Evolutionary conservation across 35 echinoderm and acorn worm species (phyloP).

Genomic region (Ophiothrix spiculata): DNA sequence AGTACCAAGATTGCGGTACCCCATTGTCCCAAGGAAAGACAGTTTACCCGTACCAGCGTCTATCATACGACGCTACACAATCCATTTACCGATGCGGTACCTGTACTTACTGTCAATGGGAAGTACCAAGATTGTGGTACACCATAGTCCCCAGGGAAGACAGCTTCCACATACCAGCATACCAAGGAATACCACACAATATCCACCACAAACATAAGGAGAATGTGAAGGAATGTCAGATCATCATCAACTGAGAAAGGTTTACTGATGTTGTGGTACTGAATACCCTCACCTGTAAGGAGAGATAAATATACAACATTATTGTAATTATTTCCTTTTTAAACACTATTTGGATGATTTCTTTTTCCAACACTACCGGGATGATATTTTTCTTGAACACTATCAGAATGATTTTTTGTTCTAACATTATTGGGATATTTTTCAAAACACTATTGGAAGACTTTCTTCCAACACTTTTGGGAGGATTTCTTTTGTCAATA

Average conservation of each 20-base stretch:
- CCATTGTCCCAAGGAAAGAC: slow-evolving; percentile 90
- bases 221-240: slow-evolving; percentile 60
- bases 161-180: slow-evolving; percentile 92
- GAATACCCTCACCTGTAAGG: slow-evolving; percentile 61
- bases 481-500: no score
- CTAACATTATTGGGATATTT: neutral
- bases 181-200: slow-evolving; percentile 67
- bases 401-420: neutral
- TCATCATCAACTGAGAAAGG: slow-evolving; percentile 82
- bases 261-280: slow-evolving; percentile 70
- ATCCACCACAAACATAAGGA: slow-evolving; percentile 65
- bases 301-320: neutral
- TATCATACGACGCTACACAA: no score
- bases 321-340: no score
- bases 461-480: no score
- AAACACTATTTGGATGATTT: no score
- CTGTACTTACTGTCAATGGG: slow-evolving; percentile 63
- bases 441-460: no score
- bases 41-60: slow-evolving; percentile 82
- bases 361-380: no score
- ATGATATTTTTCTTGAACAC: neutral
- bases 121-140: slow-evolving; percentile 89
- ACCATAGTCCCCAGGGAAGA: slow-evolving; percentile 92
- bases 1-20: slow-evolving; percentile 76
- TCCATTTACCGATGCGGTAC: neutral